phyloP scores from a whole-genome alignment of 2,888 invertebrate species.

The Dyspetes luteomarginatus region DNA sequence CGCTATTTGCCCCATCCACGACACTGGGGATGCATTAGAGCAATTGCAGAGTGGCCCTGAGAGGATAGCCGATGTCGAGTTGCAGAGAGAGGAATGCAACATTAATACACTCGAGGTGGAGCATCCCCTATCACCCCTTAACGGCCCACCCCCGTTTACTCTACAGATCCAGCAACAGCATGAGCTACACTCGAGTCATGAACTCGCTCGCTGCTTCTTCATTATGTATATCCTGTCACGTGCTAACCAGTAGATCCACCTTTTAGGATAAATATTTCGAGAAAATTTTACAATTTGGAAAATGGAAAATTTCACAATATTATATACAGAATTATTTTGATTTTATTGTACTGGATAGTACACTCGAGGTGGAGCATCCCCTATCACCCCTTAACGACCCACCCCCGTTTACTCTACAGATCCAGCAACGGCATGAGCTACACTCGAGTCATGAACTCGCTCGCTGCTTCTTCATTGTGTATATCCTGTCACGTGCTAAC shows the following conservation, averaged over 20 bases:
- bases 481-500: slow-evolving; percentile 70
- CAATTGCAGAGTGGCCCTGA: slow-evolving; percentile 75
- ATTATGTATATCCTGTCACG: slow-evolving; percentile 74
- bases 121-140: slow-evolving; percentile 45
- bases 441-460: slow-evolving; percentile 69
- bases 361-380: slow-evolving; percentile 66
- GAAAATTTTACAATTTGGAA: slow-evolving; percentile 26
- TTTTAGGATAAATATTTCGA: slow-evolving; percentile 54
- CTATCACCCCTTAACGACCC: slow-evolving; percentile 61
- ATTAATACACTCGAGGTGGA: slow-evolving; percentile 73
- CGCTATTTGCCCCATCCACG: slow-evolving; percentile 69
- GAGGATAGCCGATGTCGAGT: slow-evolving; percentile 74
- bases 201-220: slow-evolving; percentile 69
- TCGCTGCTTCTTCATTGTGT: slow-evolving; percentile 72
- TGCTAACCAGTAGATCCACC: slow-evolving; percentile 41
- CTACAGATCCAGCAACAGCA: slow-evolving; percentile 49
- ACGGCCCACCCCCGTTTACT: slow-evolving; percentile 66
- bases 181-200: slow-evolving; percentile 70
- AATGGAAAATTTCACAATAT: no score
- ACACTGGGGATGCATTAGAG: slow-evolving; percentile 75
- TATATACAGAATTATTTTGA: no score
- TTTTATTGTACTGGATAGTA: no score
- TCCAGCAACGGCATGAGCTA: slow-evolving; percentile 59
- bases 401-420: slow-evolving; percentile 63
- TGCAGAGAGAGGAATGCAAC: slow-evolving; percentile 72